Evolutionary conservation across 35 echinoderm and acorn worm genomes (phyloP).

Genomic region (Acanthaster planci): DNA sequence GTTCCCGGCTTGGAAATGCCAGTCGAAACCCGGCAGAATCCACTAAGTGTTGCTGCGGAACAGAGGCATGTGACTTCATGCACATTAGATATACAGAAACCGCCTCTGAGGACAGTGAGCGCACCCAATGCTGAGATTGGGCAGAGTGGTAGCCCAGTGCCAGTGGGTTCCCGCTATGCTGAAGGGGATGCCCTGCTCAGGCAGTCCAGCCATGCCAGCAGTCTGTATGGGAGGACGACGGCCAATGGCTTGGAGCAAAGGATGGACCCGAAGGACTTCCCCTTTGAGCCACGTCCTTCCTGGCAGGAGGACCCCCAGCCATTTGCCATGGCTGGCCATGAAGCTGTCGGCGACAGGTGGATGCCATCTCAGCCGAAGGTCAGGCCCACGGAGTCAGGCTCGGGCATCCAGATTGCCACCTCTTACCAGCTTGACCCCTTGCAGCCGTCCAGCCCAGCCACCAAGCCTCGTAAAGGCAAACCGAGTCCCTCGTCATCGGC

Average conservation of each 20-base stretch:
- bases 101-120: neutral
- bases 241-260: neutral
- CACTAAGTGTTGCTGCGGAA: neutral
- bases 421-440: constrained; percentile 10
- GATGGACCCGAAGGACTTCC: neutral
- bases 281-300: neutral
- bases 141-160: too few relatives aligned
- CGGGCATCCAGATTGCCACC: neutral
- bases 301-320: too few relatives aligned
- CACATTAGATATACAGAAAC: neutral
- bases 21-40: neutral
- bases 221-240: neutral
- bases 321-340: too few relatives aligned
- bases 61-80: neutral
- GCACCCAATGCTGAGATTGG: neutral
- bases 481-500: neutral
- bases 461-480: neutral
- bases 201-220: neutral
- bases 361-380: neutral
- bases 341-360: neutral
- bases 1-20: neutral
- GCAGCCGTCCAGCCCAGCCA: neutral
- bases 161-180: neutral
- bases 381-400: neutral
- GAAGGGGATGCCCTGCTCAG: neutral